These are phyloP conservation scores for Brenthis daphne DNA, from an alignment of 2,888 invertebrate species.

Conservation along the genomic window DNA sequence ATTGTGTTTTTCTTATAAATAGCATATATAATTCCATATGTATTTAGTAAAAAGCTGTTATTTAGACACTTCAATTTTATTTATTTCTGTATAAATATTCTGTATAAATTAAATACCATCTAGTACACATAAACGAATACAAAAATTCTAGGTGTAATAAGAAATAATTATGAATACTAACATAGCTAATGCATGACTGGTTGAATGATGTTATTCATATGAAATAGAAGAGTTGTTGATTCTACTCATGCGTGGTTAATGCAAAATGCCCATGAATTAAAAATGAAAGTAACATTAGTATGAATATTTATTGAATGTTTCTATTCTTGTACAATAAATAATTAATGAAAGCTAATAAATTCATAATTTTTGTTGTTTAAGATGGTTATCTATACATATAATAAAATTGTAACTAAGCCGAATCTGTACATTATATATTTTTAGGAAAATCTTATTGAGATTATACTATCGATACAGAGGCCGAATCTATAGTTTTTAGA, in stretches of 20 bases:
- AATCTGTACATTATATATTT: too few relatives aligned
- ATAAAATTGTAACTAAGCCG: too few relatives aligned
- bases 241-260: slow-evolving; percentile 27
- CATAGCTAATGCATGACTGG: slow-evolving; percentile 31
- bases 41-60: too few relatives aligned
- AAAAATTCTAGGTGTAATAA: neutral
- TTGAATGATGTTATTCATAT: slow-evolving; percentile 22
- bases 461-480: too few relatives aligned
- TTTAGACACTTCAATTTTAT: too few relatives aligned
- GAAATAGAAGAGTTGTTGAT: slow-evolving; percentile 28
- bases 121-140: neutral
- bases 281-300: slow-evolving; percentile 26
- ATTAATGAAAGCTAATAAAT: neutral
- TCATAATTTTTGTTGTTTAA: neutral
- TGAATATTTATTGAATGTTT: slow-evolving; percentile 15
- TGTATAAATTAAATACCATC: too few relatives aligned
- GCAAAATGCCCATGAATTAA: slow-evolving; percentile 17
- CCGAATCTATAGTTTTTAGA: too few relatives aligned
- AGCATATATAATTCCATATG: too few relatives aligned
- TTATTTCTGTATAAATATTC: too few relatives aligned
- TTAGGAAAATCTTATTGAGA: too few relatives aligned
- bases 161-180: slow-evolving; percentile 8
- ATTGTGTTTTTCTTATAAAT: too few relatives aligned
- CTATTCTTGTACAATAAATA: neutral
- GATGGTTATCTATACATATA: neutral